Base-by-base conservation (phyloP, 64 coral and sea anemone genomes). In the Montipora efflorescens region DNA sequence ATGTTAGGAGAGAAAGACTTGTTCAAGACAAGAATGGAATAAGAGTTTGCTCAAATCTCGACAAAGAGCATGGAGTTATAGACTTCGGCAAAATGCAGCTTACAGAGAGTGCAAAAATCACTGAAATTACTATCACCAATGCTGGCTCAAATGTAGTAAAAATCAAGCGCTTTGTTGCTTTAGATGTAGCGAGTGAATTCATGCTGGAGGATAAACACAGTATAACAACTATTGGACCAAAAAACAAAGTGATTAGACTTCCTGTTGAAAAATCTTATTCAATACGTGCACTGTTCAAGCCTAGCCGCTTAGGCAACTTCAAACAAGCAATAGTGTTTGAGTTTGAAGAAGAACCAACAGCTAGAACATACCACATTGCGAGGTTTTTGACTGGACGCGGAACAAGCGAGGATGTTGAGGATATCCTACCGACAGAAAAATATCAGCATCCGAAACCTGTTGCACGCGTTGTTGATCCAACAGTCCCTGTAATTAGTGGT, bases 281-380 rank as follows among this genome's bases (percentile, higher is more conserved):
- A 8, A 93, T 93, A 71, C 73, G 59, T 47, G 92, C 84, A 20
- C 75, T 93, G 9, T 93, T 93, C 9, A 93, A 93, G 28, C 92
- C 92, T 19, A 77, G 73, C 61, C 53, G 84, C 48, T 28, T 93
- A 55, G 92, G 92, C 10, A 59, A 25, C 51, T 93, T 93, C 78
- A 93, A 93, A 74, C 67, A 87, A 18, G 64, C 75, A 79, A 93
- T 93, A 16, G 92, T 93, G 8, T 93, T 93, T 88, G 92, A 93
- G 61, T 93, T 93, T 75, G 92, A 93, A 48, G 83, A 93, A 46
- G 92, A 88, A 62, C 20, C 43, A 1, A 66, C 84, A 57, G 19
- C 58, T 3, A 44, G 80, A 22, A 67, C 49, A 13, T 93, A 87
- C 76, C 92, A 93, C 47, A 88, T 93, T 53, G 75, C 92, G 12